phyloP scores from a whole-genome alignment of 1,140 invertebrate species.

The Drosophila equinoxialis region DNA sequence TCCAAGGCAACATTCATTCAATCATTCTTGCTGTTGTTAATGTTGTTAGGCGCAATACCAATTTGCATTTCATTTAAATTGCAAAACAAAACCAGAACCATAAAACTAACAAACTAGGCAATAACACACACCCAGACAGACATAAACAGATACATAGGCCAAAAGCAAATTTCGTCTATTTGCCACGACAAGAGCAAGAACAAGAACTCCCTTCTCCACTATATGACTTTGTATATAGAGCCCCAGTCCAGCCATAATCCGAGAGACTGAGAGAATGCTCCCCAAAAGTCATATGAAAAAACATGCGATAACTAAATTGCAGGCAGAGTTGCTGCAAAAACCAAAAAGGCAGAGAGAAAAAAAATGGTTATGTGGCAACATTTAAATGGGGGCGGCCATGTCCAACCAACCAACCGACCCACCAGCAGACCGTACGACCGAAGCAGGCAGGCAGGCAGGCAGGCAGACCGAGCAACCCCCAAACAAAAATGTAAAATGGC shows the following conservation, averaged over 20 bases:
- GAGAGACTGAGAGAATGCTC: conserved; percentile 53
- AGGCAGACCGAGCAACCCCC: conserved; percentile 49
- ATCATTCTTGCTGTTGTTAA: conserved; percentile 5
- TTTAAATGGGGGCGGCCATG: conserved; percentile 70
- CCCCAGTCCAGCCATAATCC: conserved; percentile 41
- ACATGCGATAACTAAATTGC: conserved; percentile 67
- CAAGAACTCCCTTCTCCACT: conserved; percentile 25
- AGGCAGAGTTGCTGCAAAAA: neutral
- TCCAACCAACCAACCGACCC: conserved; percentile 15
- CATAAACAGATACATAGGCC: conserved; percentile 15
- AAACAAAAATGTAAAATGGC: conserved; percentile 78
- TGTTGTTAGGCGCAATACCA: conserved; percentile 41
- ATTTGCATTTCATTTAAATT: conserved; percentile 80
- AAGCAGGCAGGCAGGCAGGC: conserved; percentile 14
- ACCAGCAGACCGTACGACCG: conserved; percentile 14
- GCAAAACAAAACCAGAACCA: conserved; percentile 54
- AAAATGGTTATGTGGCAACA: conserved; percentile 69
- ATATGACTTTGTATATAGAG: conserved; percentile 31
- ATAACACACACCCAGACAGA: conserved; percentile 43
- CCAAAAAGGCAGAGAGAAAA: neutral
- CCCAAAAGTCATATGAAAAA: conserved; percentile 80
- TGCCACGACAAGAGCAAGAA: conserved; percentile 17
- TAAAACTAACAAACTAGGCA: conserved; percentile 63
- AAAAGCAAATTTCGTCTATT: conserved; percentile 1
- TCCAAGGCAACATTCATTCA: conserved; percentile 57